A percentile compares a stretch with the other conserved stretches of the same genome.
phyloP scores from a whole-genome alignment of 2,113 vertebrate species.

The Zootoca vivipara region DNA sequence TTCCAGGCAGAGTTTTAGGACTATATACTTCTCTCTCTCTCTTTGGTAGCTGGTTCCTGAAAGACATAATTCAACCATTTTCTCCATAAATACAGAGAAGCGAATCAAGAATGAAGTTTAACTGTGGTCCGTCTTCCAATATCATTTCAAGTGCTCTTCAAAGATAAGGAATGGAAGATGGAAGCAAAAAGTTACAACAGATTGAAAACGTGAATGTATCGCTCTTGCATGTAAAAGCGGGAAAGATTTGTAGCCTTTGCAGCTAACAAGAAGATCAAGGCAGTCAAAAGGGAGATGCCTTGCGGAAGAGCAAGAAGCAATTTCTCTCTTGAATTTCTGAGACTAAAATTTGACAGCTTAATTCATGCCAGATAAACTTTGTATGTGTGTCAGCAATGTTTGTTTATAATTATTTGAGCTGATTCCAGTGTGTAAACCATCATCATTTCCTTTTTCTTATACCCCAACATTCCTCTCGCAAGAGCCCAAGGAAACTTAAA shows the following conservation, averaged over 20 bases:
- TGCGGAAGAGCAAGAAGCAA: not conserved
- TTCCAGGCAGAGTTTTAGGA: conserved; percentile 3
- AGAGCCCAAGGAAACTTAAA: not conserved
- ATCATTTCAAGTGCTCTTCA: conserved; percentile 31
- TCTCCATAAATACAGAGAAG: conserved; percentile 19
- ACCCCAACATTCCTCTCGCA: no score
- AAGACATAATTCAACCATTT: conserved; percentile 28
- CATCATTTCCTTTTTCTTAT: no score
- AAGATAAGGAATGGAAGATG: conserved; percentile 3
- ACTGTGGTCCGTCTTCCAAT: conserved; percentile 13
- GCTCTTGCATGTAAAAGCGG: not conserved
- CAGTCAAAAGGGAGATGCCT: not conserved
- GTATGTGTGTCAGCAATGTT: not conserved
- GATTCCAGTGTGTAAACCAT: not conserved
- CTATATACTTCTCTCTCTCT: conserved; percentile 11
- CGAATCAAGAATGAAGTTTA: conserved; percentile 20
- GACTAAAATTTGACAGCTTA: not conserved
- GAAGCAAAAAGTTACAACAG: conserved; percentile 16
- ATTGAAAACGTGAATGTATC: conserved; percentile 11
- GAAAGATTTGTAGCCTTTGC: not conserved
- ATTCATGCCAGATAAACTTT: not conserved
- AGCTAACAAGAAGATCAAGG: not conserved
- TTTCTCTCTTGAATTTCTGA: not conserved
- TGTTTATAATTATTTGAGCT: not conserved
- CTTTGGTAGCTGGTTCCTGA: not conserved